Conservation (phyloP, 2,888 invertebrate genomes). For the Sarcophaga caerulescens region DNA sequence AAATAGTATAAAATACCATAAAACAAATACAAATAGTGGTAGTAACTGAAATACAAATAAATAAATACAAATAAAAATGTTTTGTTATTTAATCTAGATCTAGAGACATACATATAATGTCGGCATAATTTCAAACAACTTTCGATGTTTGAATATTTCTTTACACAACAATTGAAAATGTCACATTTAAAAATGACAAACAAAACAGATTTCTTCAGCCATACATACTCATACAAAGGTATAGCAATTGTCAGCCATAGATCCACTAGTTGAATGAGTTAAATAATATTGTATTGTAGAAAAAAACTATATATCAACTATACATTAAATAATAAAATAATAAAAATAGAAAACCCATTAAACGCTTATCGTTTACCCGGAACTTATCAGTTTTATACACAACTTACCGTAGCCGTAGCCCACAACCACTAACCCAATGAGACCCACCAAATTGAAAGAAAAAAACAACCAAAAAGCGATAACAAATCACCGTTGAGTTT, state of each 20-base stretch:
- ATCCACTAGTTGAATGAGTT: not conserved
- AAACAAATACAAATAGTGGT: not conserved
- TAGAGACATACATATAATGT: slow-evolving; percentile 47
- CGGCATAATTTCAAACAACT: slow-evolving; percentile 64
- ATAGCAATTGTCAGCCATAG: not conserved
- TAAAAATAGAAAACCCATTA: slow-evolving; percentile 21
- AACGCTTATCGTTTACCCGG: slow-evolving; percentile 33
- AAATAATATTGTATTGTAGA: not conserved
- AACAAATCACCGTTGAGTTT: slow-evolving; percentile 2
- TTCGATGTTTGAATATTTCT: slow-evolving; percentile 67
- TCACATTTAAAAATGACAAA: slow-evolving; percentile 62
- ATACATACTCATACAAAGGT: no score
- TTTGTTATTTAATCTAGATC: slow-evolving; percentile 52
- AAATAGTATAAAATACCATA: slow-evolving; percentile 40
- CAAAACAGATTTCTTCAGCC: not conserved
- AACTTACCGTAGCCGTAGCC: slow-evolving; percentile 6
- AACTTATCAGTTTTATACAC: slow-evolving; percentile 46
- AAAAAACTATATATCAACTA: not conserved
- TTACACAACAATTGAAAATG: slow-evolving; percentile 71
- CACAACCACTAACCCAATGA: slow-evolving; percentile 17
- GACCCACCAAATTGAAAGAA: not conserved
- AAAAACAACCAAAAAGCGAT: not conserved
- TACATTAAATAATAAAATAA: not conserved
- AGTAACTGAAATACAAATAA: slow-evolving; percentile 17
- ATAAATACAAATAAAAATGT: slow-evolving; percentile 41